These are phyloP conservation scores for Cybosia mesomella DNA, from an alignment of 2,888 invertebrate genomes.

Conservation along the genomic window DNA sequence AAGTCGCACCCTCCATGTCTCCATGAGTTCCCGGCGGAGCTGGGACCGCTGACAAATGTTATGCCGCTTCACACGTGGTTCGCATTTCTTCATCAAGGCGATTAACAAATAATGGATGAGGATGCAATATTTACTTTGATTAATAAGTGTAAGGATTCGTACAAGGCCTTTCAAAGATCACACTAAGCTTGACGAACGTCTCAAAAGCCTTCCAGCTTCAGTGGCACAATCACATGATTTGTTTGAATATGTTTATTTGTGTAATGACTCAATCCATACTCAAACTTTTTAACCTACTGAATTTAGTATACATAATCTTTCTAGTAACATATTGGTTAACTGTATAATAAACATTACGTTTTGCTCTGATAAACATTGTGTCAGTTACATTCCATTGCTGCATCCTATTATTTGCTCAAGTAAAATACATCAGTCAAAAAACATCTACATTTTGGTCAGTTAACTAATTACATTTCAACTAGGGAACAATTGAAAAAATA, in stretches of 20 bases:
- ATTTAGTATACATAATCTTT: background rate
- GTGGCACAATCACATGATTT: background rate
- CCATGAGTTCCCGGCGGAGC: too few species aligned
- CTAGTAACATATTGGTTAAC: background rate
- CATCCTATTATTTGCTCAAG: background rate
- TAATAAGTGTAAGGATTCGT: background rate
- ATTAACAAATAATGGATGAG: background rate
- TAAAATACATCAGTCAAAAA: background rate
- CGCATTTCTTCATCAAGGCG: background rate
- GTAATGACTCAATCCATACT: background rate
- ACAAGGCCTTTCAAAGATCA: conserved; percentile 4
- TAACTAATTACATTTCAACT: background rate
- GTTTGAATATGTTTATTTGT: background rate
- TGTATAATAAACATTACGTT: background rate
- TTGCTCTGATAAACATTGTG: conserved; percentile 16
- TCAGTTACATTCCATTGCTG: conserved; percentile 6
- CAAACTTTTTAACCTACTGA: background rate
- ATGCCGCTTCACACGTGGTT: background rate
- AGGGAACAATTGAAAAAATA: too few species aligned
- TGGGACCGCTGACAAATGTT: too few species aligned
- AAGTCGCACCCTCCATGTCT: too few species aligned
- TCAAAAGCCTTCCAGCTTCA: background rate
- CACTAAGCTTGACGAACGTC: background rate
- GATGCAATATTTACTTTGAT: background rate
- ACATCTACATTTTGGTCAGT: background rate